Conservation (phyloP, 2,797 vertebrate genomes). For the Benthosema pterotum region DNA sequence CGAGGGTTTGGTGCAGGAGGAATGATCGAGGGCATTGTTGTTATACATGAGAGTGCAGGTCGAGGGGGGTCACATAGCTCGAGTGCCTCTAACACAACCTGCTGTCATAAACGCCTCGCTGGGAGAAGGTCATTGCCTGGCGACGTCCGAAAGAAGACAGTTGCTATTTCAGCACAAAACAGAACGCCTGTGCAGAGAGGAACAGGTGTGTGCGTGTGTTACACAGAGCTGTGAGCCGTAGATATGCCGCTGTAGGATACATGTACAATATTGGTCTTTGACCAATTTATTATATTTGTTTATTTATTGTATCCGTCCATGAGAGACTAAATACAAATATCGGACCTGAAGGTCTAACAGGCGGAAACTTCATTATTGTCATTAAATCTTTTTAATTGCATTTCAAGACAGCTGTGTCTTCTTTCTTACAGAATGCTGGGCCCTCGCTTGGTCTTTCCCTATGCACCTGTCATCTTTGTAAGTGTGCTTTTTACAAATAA, state of each 20-base stretch:
- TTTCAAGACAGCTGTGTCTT: no score
- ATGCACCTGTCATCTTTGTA: no score
- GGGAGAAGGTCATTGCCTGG: slow-evolving; percentile 26
- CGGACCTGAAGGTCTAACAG: no score
- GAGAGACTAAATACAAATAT: slow-evolving; percentile 4
- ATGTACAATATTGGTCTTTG: background rate
- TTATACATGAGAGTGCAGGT: slow-evolving; percentile 18
- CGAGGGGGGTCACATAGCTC: slow-evolving; percentile 35
- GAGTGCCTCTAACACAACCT: slow-evolving; percentile 52
- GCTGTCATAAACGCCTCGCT: slow-evolving; percentile 59
- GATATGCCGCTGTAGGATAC: background rate
- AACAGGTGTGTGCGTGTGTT: slow-evolving; percentile 71
- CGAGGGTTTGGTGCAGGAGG: background rate
- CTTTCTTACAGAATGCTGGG: no score
- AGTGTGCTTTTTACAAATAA: slow-evolving; percentile 3
- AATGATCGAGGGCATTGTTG: slow-evolving; percentile 30
- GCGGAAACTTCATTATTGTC: no score
- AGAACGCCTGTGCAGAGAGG: slow-evolving; percentile 3
- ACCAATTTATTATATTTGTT: background rate
- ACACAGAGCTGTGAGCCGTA: background rate
- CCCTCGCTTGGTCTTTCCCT: no score
- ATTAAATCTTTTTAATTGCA: no score
- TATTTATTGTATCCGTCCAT: slow-evolving; percentile 16
- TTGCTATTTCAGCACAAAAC: slow-evolving; percentile 50
- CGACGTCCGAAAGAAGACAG: slow-evolving; percentile 26